These are phyloP conservation scores for Spinibarbus caldwelli DNA, from an alignment of 2,797 vertebrate genomes.

Conservation along the genomic window DNA sequence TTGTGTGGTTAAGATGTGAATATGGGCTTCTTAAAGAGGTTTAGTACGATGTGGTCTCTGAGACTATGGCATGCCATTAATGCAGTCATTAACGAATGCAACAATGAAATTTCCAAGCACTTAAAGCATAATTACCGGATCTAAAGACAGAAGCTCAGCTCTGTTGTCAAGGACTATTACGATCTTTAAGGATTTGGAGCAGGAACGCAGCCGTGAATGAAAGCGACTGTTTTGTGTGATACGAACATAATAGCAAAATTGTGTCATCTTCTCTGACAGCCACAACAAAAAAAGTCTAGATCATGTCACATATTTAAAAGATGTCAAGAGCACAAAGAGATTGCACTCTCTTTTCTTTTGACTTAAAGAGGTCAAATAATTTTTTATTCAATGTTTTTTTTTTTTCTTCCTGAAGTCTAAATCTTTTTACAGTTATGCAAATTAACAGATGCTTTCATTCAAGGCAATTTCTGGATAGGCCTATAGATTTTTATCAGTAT, in stretches of 20 bases:
- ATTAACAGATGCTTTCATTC: not conserved
- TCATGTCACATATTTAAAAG: conserved; percentile 45
- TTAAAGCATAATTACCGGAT: conserved; percentile 43
- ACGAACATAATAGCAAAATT: conserved; percentile 17
- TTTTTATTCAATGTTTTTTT: not conserved
- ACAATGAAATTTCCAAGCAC: conserved; percentile 26
- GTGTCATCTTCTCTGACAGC: conserved; percentile 52
- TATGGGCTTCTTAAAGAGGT: not conserved
- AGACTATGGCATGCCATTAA: conserved; percentile 31
- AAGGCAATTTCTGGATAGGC: not conserved
- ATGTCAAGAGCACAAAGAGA: conserved; percentile 23
- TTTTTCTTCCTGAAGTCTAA: not conserved
- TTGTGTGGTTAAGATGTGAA: not conserved
- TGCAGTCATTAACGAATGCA: conserved; percentile 30
- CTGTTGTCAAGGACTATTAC: conserved; percentile 48
- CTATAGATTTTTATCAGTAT: not conserved
- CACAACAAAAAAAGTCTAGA: not conserved
- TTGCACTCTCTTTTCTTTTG: not conserved
- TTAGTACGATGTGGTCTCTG: not conserved
- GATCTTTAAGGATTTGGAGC: conserved; percentile 10
- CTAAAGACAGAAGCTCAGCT: conserved; percentile 36
- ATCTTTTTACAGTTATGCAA: not conserved
- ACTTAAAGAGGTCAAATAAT: not conserved
- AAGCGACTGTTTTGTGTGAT: conserved; percentile 28
- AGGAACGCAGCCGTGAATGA: not conserved